These are phyloP conservation scores for Acanthiza pusilla DNA, from an alignment of 2,797 vertebrate species.

Conservation along the genomic window DNA sequence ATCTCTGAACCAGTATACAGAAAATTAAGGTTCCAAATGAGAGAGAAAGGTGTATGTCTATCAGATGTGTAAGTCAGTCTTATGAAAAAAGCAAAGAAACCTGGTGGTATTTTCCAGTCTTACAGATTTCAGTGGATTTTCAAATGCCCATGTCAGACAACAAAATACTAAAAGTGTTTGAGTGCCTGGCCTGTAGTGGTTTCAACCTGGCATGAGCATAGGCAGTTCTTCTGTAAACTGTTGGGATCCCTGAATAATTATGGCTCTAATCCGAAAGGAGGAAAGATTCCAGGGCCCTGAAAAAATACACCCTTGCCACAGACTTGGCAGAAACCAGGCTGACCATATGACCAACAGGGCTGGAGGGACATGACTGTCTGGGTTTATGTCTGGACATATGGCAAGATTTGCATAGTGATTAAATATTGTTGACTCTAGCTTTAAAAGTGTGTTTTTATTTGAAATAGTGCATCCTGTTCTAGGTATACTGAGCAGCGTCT, in stretches of 20 bases:
- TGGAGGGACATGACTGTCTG: background rate
- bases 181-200: background rate
- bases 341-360: background rate
- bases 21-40: background rate
- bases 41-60: background rate
- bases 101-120: background rate
- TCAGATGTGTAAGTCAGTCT: background rate
- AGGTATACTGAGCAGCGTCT: background rate
- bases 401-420: background rate
- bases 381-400: background rate
- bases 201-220: background rate
- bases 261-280: background rate
- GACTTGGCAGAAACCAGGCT: background rate
- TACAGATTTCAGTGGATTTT: background rate
- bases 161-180: background rate
- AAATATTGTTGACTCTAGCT: slow-evolving; percentile 1
- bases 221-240: background rate
- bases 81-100: background rate
- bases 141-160: background rate
- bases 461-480: background rate
- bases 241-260: background rate
- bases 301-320: background rate
- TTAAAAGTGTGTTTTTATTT: background rate
- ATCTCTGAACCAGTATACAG: background rate
- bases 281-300: background rate